These are phyloP conservation scores for Drosophila mojavensis DNA, from an alignment of 1,140 invertebrate species.

Conservation along the genomic window DNA sequence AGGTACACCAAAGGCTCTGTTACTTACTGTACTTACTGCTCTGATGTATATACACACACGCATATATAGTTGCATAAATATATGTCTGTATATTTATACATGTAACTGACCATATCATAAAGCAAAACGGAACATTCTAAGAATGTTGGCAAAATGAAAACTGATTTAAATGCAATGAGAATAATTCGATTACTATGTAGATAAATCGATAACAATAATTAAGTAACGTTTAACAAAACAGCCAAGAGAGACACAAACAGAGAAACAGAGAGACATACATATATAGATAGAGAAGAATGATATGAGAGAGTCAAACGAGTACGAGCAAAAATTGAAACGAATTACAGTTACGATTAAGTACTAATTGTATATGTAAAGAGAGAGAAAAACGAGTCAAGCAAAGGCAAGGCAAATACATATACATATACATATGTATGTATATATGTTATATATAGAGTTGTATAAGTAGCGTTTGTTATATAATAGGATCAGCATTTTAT, in stretches of 20 bases:
- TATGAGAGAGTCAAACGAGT: slow-evolving; percentile 29
- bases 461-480: slow-evolving; percentile 35
- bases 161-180: slow-evolving; percentile 18
- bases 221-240: slow-evolving; percentile 60
- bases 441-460: slow-evolving; percentile 4
- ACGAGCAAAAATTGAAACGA: slow-evolving; percentile 47
- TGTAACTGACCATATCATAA: slow-evolving; percentile 27
- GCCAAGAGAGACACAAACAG: slow-evolving; percentile 46
- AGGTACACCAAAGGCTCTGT: slow-evolving; percentile 17
- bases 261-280: slow-evolving; percentile 37
- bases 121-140: slow-evolving; percentile 42
- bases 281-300: slow-evolving; percentile 3
- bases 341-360: slow-evolving; percentile 48
- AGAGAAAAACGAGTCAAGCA: slow-evolving; percentile 59
- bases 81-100: neutral
- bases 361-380: slow-evolving; percentile 30
- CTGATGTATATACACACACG: slow-evolving; percentile 6
- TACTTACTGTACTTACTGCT: slow-evolving; percentile 54
- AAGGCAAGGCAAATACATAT: slow-evolving; percentile 51
- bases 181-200: slow-evolving; percentile 16
- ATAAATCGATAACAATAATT: slow-evolving; percentile 30
- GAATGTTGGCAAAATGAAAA: slow-evolving; percentile 31
- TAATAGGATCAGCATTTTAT: slow-evolving; percentile 13
- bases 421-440: slow-evolving; percentile 13
- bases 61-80: neutral